These are phyloP conservation scores for Cantharis nigra DNA, from an alignment of 2,888 invertebrate species.

Conservation along the genomic window DNA sequence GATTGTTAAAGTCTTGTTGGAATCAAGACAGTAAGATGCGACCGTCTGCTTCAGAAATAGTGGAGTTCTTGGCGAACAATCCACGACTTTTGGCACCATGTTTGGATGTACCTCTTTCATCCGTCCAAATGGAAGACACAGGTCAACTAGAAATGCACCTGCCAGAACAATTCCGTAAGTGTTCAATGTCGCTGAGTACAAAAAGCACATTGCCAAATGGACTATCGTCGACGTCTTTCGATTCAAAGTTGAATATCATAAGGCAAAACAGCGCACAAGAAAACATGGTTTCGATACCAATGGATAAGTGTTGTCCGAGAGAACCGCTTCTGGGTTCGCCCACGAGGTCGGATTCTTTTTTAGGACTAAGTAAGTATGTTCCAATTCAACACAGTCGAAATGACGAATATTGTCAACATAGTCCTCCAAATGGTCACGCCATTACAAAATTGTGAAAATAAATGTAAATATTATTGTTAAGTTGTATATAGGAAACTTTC, in stretches of 20 bases:
- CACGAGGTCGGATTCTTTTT: slow-evolving; percentile 33
- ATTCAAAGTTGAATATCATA: slow-evolving; percentile 23
- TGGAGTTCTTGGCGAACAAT: slow-evolving; percentile 78
- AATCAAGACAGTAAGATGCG: slow-evolving; percentile 69
- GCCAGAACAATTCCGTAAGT: slow-evolving; percentile 54
- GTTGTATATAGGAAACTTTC: background rate
- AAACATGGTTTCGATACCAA: slow-evolving; percentile 41
- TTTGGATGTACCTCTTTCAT: slow-evolving; percentile 74
- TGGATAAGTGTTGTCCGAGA: slow-evolving; percentile 50
- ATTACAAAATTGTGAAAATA: slow-evolving; percentile 35
- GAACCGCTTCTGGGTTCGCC: slow-evolving; percentile 50
- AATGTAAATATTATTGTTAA: background rate
- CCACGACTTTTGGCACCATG: slow-evolving; percentile 78
- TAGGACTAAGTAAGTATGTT: slow-evolving; percentile 45
- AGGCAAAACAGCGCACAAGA: slow-evolving; percentile 34
- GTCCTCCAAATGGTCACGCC: slow-evolving; percentile 35
- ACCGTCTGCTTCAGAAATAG: slow-evolving; percentile 78
- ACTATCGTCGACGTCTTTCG: slow-evolving; percentile 26
- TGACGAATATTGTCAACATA: slow-evolving; percentile 36
- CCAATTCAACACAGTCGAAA: slow-evolving; percentile 39
- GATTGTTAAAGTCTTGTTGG: slow-evolving; percentile 82
- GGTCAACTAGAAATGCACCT: slow-evolving; percentile 62
- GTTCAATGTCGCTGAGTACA: slow-evolving; percentile 45
- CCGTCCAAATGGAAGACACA: slow-evolving; percentile 73
- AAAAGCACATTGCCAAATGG: slow-evolving; percentile 33